These are phyloP conservation scores for Hydractinia echinata DNA, from an alignment of 30 jellyfish, hydroid and myxozoan species.

Conservation along the genomic window DNA sequence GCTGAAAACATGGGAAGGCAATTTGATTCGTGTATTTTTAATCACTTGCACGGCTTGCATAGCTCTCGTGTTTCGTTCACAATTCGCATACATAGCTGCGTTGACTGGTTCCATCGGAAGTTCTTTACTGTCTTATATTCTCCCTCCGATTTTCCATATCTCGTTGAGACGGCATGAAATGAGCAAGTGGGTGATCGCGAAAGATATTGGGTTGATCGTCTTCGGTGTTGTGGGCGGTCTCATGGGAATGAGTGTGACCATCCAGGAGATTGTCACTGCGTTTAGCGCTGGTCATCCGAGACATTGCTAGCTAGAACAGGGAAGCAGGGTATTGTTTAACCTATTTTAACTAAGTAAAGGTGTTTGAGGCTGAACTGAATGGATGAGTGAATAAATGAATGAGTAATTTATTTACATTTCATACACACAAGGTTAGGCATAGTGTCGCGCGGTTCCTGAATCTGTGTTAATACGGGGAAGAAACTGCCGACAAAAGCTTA, in stretches of 20 bases:
- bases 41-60: slow-evolving; percentile 73
- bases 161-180: slow-evolving; percentile 48
- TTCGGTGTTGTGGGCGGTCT: slow-evolving; percentile 90
- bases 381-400: neutral
- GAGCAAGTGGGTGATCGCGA: slow-evolving; percentile 46
- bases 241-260: slow-evolving; percentile 82
- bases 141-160: slow-evolving; percentile 87
- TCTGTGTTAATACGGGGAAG: no score
- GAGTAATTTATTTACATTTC: neutral
- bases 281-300: slow-evolving; percentile 58
- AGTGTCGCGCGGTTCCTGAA: no score
- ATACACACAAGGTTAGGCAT: no score
- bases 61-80: slow-evolving; percentile 87
- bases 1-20: slow-evolving; percentile 85
- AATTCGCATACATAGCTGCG: slow-evolving; percentile 92
- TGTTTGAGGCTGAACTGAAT: neutral
- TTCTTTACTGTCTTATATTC: slow-evolving; percentile 77
- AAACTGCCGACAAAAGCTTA: no score
- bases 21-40: slow-evolving; percentile 54
- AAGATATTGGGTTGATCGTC: slow-evolving; percentile 54
- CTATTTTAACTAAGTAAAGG: neutral
- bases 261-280: slow-evolving; percentile 60
- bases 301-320: slow-evolving; percentile 6
- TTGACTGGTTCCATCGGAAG: slow-evolving; percentile 95
- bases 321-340: no score